Base-by-base conservation (phyloP, 2,797 vertebrate species). In the Neopelma chrysocephalum region DNA sequence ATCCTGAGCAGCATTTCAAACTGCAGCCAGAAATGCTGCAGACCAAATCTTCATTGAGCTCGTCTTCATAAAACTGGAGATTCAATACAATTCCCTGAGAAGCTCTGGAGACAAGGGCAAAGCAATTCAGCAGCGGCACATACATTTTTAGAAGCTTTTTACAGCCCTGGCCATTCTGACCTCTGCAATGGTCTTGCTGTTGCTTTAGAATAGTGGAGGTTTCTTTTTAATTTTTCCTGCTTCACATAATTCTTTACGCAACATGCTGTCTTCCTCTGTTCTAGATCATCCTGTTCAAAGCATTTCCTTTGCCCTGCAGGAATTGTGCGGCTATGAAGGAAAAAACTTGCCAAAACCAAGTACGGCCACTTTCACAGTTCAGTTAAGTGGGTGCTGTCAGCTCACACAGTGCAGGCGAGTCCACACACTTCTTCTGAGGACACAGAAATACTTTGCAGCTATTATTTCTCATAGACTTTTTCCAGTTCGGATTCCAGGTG, bases 61-160 rank as follows among this genome's bases (percentile, higher is more conserved):
- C 0, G 1, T 96, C 88, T 95, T 95, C 84, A 70, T 93, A 89
- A 93, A 94, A 89, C 42, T 88, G 60, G 38, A 88, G 86, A 81
- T 61, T 87, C 78, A 95, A 76, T 86, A 82, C 45, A 89, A 85
- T 95, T 94, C 88, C 76, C 90, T 83, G 62, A 72, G 89, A 96
- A 91, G 73, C 89, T 82, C 32, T 31, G 48, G 68, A 93, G 89
- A 95, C 76, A 73, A 95, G 87, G 62, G 87, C 82, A 96, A 95
- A 96, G 62, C 62, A 89, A 93, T 95, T 94, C 87, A 90, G 65
- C 80, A 87, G 87, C 10, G 1, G 57, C 64, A 77, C 42, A 23
- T 58, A 82, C 82, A 77, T 86, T 96, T 95, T 95, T 82, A 94
- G 92, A 89, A 94, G 85, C 61, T 81, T 96, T 94, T 96, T 95